Conservation (phyloP, 2,113 vertebrate species). For the Aythya baeri region DNA sequence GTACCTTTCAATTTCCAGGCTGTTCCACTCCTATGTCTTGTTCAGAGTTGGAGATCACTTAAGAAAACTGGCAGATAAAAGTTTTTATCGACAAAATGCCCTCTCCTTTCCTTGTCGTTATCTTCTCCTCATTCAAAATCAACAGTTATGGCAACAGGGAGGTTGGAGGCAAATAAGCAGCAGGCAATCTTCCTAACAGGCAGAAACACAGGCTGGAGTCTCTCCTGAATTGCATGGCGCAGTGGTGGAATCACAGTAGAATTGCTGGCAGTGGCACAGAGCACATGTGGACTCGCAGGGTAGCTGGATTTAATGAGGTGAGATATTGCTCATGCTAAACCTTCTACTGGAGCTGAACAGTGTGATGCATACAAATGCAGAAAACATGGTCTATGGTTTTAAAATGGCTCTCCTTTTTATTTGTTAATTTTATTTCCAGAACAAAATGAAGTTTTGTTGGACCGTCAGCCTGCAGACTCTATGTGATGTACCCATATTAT, state of each 20-base stretch:
- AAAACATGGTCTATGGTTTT: not conserved
- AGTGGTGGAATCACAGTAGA: not conserved
- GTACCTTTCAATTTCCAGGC: not conserved
- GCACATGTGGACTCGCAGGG: not conserved
- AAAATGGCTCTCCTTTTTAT: not conserved
- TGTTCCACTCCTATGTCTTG: not conserved
- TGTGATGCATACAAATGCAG: not conserved
- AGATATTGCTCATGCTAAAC: not conserved
- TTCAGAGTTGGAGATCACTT: not conserved
- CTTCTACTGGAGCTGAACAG: not conserved
- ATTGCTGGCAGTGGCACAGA: not conserved
- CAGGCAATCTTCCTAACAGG: slow-evolving; percentile 13
- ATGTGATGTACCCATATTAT: not conserved
- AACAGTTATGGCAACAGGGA: not conserved
- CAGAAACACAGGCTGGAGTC: not conserved
- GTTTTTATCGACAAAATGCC: not conserved
- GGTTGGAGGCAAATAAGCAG: not conserved
- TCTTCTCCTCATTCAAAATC: not conserved
- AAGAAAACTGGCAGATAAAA: not conserved
- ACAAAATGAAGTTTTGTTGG: not conserved
- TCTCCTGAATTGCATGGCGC: not conserved
- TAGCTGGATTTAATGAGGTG: slow-evolving; percentile 34
- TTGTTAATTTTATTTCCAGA: not conserved
- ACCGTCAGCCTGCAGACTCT: not conserved
- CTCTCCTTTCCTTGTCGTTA: not conserved